Conservation (phyloP, 2,888 invertebrate species). For the Selenia dentaria region DNA sequence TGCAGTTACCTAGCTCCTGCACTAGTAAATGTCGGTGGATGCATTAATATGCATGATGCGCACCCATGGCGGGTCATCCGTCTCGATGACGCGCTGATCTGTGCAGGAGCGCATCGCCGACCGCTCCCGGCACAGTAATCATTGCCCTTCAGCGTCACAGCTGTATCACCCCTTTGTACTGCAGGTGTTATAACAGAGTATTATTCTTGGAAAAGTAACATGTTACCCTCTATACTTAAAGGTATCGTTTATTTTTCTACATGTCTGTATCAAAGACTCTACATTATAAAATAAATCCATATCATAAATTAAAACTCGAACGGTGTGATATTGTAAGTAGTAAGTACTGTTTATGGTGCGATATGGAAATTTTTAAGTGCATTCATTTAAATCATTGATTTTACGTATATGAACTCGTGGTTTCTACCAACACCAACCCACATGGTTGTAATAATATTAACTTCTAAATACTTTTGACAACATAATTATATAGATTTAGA, state of each 20-base stretch:
- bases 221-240: not conserved
- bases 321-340: too few species aligned
- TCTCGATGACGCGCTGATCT: slow-evolving; percentile 10
- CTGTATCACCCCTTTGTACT: not conserved
- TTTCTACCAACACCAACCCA: too few species aligned
- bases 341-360: too few species aligned
- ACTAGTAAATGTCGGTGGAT: not conserved
- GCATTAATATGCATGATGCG: slow-evolving; percentile 1
- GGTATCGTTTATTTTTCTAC: not conserved
- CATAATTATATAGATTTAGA: too few species aligned
- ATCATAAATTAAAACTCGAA: too few species aligned
- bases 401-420: too few species aligned
- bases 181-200: not conserved
- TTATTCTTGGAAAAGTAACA: not conserved
- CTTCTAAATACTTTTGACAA: too few species aligned
- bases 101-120: not conserved
- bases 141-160: not conserved
- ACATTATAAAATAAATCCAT: too few species aligned
- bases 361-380: too few species aligned
- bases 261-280: not conserved
- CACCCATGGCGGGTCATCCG: slow-evolving; percentile 4
- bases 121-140: not conserved
- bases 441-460: too few species aligned
- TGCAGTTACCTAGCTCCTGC: not conserved
- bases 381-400: too few species aligned